Conservation (phyloP, 2,888 invertebrate genomes). For the Hydraecia micacea region DNA sequence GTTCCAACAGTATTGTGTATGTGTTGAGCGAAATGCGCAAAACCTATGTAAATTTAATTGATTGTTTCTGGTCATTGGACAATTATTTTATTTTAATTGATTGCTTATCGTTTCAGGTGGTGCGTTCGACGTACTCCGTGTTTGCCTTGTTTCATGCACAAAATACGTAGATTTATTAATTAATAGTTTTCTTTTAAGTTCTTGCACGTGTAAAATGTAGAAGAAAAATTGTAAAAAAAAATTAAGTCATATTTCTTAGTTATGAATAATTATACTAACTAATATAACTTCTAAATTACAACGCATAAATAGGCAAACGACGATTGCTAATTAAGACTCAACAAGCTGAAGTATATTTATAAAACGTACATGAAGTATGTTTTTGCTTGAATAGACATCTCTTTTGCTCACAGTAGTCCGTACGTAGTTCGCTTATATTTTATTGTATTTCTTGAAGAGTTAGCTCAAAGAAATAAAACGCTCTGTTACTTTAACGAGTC, state of each 20-base stretch:
- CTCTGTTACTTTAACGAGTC: conserved; percentile 57
- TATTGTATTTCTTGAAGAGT: conserved; percentile 47
- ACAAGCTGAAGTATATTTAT: not conserved
- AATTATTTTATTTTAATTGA: conserved; percentile 57
- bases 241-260: not conserved
- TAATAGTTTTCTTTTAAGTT: not conserved
- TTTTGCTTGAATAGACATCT: conserved; percentile 13
- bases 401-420: conserved; percentile 8
- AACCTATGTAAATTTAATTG: conserved; percentile 50
- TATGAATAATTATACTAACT: not conserved
- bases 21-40: conserved; percentile 40
- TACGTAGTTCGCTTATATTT: conserved; percentile 39
- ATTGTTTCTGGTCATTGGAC: conserved; percentile 57
- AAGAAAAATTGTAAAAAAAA: not conserved
- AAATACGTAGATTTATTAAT: conserved; percentile 66
- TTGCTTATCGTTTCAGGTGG: conserved; percentile 77
- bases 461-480: conserved; percentile 54
- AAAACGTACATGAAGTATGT: not conserved
- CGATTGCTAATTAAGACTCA: not conserved
- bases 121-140: conserved; percentile 83
- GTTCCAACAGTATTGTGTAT: conserved; percentile 31
- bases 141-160: conserved; percentile 84
- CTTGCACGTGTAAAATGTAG: not conserved
- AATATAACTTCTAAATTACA: not conserved
- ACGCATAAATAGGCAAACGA: not conserved